Percentiles rank a stretch among this genome's conserved stretches.
phyloP scores from a whole-genome alignment of 2,797 vertebrate species.

The Malacoraja senta region DNA sequence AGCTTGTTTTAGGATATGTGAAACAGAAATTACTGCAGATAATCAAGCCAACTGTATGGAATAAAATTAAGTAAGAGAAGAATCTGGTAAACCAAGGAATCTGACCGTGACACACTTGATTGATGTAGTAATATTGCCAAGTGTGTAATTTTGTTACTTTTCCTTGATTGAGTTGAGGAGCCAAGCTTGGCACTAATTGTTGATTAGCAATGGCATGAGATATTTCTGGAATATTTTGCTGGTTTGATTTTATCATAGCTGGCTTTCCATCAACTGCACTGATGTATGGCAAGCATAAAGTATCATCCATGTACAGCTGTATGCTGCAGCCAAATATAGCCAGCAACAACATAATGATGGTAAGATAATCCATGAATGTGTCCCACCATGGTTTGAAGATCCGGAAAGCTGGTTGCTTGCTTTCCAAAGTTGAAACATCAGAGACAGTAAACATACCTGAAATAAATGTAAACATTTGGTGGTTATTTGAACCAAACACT shows the following conservation, averaged over 20 bases:
- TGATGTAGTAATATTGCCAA: slow-evolving; percentile 5
- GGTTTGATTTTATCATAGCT: neutral
- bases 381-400: slow-evolving; percentile 37
- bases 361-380: slow-evolving; percentile 28
- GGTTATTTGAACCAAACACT: slow-evolving; percentile 7
- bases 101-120: slow-evolving; percentile 10
- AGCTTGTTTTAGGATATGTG: slow-evolving; percentile 33
- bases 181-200: no score
- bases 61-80: slow-evolving; percentile 9
- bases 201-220: neutral
- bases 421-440: slow-evolving; percentile 18
- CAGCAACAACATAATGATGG: slow-evolving; percentile 7
- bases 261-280: neutral
- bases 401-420: neutral
- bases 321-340: slow-evolving; percentile 28
- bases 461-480: slow-evolving; percentile 5
- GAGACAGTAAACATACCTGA: slow-evolving; percentile 2
- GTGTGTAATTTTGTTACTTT: neutral
- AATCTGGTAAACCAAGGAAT: slow-evolving; percentile 35
- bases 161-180: neutral
- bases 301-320: slow-evolving; percentile 31
- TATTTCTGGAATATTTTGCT: neutral
- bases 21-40: slow-evolving; percentile 29
- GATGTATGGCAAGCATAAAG: slow-evolving; percentile 4
- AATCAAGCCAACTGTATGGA: slow-evolving; percentile 9